Conservation (phyloP, 2,797 vertebrate genomes). For the Chiroxiphia lanceolata region DNA sequence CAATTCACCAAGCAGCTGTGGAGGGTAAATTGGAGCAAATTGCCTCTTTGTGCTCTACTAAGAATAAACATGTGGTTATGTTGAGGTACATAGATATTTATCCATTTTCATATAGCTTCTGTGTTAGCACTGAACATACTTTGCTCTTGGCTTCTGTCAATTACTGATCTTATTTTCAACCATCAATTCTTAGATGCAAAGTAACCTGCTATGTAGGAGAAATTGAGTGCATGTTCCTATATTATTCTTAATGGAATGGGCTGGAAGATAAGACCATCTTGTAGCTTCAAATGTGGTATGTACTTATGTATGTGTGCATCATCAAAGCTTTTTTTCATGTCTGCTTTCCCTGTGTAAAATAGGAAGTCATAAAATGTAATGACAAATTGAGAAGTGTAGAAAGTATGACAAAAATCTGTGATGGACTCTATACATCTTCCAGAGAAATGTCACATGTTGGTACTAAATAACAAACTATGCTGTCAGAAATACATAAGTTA, state of each 20-base stretch:
- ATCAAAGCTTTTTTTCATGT: not conserved
- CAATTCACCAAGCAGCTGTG: not conserved
- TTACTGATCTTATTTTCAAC: slow-evolving; percentile 15
- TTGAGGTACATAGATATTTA: not conserved
- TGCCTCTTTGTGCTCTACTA: not conserved
- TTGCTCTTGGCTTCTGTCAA: not conserved
- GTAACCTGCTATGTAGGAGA: not conserved
- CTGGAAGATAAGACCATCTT: slow-evolving; percentile 45
- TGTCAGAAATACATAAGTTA: not conserved
- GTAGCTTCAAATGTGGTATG: slow-evolving; percentile 31
- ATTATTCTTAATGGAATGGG: slow-evolving; percentile 66
- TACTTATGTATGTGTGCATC: slow-evolving; percentile 21
- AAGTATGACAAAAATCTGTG: not conserved
- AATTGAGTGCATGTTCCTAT: slow-evolving; percentile 13
- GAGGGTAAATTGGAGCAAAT: not conserved
- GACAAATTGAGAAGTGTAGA: not conserved
- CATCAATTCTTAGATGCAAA: not conserved
- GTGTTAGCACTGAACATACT: not conserved
- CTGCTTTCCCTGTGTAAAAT: not conserved
- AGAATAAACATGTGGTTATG: not conserved
- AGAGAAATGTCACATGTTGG: not conserved
- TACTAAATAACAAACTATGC: not conserved
- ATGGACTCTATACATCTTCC: not conserved
- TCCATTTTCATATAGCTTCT: not conserved
- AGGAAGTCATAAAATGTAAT: not conserved